These are phyloP conservation scores for Metalampra italica DNA, from an alignment of 2,888 invertebrate genomes.

Conservation along the genomic window DNA sequence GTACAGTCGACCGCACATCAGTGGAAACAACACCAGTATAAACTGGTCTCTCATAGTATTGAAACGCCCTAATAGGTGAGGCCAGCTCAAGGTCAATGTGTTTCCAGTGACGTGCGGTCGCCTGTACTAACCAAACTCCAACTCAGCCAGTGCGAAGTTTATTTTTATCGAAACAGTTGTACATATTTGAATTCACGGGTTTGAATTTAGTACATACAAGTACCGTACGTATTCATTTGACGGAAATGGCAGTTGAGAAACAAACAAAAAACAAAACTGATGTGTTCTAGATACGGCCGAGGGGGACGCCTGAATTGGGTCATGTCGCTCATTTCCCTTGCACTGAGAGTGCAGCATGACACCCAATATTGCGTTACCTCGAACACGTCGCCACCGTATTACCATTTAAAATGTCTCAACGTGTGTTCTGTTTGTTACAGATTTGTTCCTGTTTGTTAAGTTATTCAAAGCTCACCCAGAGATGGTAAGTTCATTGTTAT, in stretches of 20 bases:
- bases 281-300: conserved; percentile 26
- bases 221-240: not conserved
- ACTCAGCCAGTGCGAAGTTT: no score
- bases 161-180: no score
- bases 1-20: no score
- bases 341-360: conserved; percentile 27
- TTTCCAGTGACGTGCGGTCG: no score
- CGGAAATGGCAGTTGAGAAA: not conserved
- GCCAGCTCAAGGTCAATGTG: no score
- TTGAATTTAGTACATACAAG: no score
- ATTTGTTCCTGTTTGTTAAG: conserved; percentile 15
- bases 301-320: conserved; percentile 40
- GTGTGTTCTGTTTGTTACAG: conserved; percentile 25
- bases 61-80: no score
- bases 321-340: conserved; percentile 44
- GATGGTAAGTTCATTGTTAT: conserved; percentile 27
- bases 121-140: no score
- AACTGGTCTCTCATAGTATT: no score
- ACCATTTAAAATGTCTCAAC: not conserved
- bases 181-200: no score
- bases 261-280: conserved; percentile 5
- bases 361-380: conserved; percentile 39
- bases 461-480: conserved; percentile 17
- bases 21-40: no score
- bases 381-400: not conserved